Evolutionary conservation across 2,113 vertebrate species (phyloP), one percentile per base, ranked within the genome.

Genomic region (Aptenodytes forsteri): DNA sequence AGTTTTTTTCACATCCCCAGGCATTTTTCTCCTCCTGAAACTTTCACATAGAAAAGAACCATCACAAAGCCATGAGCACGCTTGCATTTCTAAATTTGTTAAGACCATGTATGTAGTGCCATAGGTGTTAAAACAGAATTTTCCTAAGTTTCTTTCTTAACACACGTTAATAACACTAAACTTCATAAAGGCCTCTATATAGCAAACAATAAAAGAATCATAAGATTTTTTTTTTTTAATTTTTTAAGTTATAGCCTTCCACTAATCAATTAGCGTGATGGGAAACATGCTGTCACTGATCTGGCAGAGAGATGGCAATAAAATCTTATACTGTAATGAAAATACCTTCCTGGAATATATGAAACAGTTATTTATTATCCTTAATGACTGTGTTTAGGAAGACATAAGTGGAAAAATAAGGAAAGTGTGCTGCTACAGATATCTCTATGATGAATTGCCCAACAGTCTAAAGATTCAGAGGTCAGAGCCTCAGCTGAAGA

Each of bases 381-480:
- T 81, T 77, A 77, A 36, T 73, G 32, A 21, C 64, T 56, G 16
- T 46, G 3, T 54, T 89, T 89, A 58, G 67, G 64, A 83, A 73
- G 16, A 56, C 19, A 5, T 34, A 75, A 73, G 46, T 30, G 10
- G 64, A 81, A 73, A 42, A 49, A 75, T 49, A 81, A 66, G 30
- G 64, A 65, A 73, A 84, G 5, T 9, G 2, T 34, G 2, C 13
- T 50, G 9, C n/a, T 64, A 29, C 12, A 52, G 30, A 16, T 70
- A 46, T 12, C 21, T 79, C 49, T 76, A 0, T 56, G 76, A 91
- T 4, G 2, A 89, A 47, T 59, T 0, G 0, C 9, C 9, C 27
- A 69, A 3, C 13, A 61, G 11, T 29, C 3, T 38, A 14, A 76
- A 77, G 26, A 80, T 69, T 73, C 30, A 77, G 59, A 66, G 18